Evolutionary conservation across 2,113 vertebrate genomes (phyloP), one percentile per base, ranked within the genome.

Genomic region (Lampris megalopsis): DNA sequence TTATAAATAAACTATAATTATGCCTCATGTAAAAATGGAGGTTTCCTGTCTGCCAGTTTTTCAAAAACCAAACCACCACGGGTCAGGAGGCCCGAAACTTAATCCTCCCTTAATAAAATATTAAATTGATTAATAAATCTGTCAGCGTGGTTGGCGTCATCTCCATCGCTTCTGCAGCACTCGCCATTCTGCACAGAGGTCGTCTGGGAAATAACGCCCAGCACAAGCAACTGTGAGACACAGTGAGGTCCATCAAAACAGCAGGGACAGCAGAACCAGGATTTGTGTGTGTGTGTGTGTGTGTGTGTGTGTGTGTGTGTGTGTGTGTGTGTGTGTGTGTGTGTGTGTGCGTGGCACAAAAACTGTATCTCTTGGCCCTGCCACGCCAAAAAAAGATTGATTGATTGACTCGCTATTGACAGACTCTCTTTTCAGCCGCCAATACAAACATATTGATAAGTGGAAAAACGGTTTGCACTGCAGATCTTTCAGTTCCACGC

Each of bases 391-490:
- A 93, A 90, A 91, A 85, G 91, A 89, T 83, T 90, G 82, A 88
- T 81, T 79, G 80, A 79, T 77, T 72, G 73, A 53, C 83, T 86
- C 86, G 82, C 73, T 90, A 91, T 88, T 88, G 88, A 83, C 79
- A 80, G 69, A 63, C 76, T 74, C 78, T 81, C 76, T 80, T 90
- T 85, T 91, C 82, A 75, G 74, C 79, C 83, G 86, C 90, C 90
- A 93, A 94, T n/a, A 94, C 93, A 82, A 91, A 90, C 85, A 87
- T 87, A 90, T 83, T 80, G 81, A 93, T 91, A 70, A 94, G 93
- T 92, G 93, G 86, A 92, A 94, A 92, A 88, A 87, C 88, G 75
- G 92, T 94, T 93, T 94, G 91, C 92, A 94, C 94, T 92, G 77
- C 78, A 87, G 85, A 92, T 92, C 87, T 87, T 76, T 77, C 85